Conservation (phyloP, 2,797 vertebrate genomes). For the Delichon dasypus region DNA sequence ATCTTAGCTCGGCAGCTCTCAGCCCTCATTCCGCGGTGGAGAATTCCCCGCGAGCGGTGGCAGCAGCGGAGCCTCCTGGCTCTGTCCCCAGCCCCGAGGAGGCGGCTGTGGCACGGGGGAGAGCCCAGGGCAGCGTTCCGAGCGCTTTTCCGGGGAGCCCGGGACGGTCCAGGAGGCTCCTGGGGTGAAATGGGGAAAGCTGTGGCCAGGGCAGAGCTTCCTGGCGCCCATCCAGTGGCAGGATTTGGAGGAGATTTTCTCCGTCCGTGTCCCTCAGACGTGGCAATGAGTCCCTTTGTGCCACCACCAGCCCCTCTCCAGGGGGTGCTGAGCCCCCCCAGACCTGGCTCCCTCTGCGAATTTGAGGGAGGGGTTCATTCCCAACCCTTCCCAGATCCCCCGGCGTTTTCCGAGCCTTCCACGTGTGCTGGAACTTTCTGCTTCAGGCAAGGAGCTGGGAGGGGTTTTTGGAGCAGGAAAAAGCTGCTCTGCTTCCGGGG, state of each 20-base stretch:
- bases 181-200: background rate
- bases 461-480: background rate
- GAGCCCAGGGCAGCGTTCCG: background rate
- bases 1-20: background rate
- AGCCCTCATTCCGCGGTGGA: background rate
- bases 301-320: background rate
- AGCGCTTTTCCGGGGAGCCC: background rate
- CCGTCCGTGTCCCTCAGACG: fast-evolving
- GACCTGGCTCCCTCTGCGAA: fast-evolving
- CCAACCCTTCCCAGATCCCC: background rate
- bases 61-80: background rate
- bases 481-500: background rate
- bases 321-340: background rate
- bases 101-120: background rate
- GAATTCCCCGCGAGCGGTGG: background rate
- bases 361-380: background rate
- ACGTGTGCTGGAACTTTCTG: background rate
- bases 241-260: background rate
- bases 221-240: background rate
- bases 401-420: background rate
- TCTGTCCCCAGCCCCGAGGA: background rate
- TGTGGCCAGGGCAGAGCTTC: background rate
- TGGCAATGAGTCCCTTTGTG: background rate
- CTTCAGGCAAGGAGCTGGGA: background rate
- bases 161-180: background rate